Evolutionary conservation across 1,140 invertebrate species (phyloP), one percentile per base, ranked within the genome.

Genomic region (Eubasilissa regina): DNA sequence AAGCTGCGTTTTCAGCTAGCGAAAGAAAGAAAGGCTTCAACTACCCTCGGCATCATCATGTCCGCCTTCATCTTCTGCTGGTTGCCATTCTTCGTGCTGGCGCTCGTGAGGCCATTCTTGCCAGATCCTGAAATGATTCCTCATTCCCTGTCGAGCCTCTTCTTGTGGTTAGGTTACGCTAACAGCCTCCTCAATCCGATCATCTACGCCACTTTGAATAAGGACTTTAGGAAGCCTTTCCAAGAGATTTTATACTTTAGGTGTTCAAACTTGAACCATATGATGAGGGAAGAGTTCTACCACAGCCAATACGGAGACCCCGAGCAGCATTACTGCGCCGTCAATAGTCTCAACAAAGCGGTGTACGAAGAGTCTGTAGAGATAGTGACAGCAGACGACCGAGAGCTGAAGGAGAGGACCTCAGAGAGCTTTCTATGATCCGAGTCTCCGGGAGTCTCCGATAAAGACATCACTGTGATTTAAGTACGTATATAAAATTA

Each of bases 31-130:
- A 98, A 99, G 86, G 97, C 97, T 3, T 97, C 97, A 68, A 97
- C 97, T 17, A 99, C 98, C 0, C 91, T 99, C 75, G 97, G 97
- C 12, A 98, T 99, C 74, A 98, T 99, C 68, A 97, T 98, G 96
- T 97, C 96, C 78, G 97, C 97, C 0, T 99, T 99, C 85, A 96
- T 95, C 13, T 90, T 98, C 74, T 99, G 98, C 86, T 99, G 98
- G 98, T 89, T 99, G 45, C 98, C 98, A 1, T 99, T 98, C 87
- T 99, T 99, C 87, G 95, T 98, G 8, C 90, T 98, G 45, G 97
- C 97, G 0, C 87, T 98, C 10, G 92, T 98, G 44, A 91, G 93
- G 84, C 96, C 93, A n/a, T 97, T 97, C 84, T 88, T 95, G 4
- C 79, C 83, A 4, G 91, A 92, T 77, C 92, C 89, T 60, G 88